phyloP scores from a whole-genome alignment of 2,888 invertebrate species.

The Apocheima hispidaria region DNA sequence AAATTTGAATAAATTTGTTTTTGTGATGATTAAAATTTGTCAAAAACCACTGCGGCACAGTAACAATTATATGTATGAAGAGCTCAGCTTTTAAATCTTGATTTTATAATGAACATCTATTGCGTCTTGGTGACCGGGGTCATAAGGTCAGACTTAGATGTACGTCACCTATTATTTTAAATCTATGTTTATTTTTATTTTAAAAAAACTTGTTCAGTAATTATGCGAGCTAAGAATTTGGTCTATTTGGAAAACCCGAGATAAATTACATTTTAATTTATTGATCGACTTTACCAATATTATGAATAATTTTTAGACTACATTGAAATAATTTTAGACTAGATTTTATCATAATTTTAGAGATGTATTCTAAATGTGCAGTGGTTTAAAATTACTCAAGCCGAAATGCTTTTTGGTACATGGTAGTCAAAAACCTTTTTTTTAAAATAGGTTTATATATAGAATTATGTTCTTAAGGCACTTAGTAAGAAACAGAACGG shows the following conservation, averaged over 20 bases:
- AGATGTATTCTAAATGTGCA: not conserved
- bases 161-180: conserved; percentile 60
- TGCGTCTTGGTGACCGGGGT: conserved; percentile 57
- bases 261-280: conserved; percentile 28
- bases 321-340: not conserved
- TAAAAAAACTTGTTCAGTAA: conserved; percentile 37
- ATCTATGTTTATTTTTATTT: conserved; percentile 46
- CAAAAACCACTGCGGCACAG: conserved; percentile 16
- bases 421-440: no score
- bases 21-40: not conserved
- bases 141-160: conserved; percentile 59
- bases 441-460: no score
- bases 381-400: no score
- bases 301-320: not conserved
- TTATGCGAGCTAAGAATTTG: conserved; percentile 34
- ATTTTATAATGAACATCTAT: conserved; percentile 39
- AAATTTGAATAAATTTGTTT: not conserved
- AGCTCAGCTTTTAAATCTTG: conserved; percentile 9
- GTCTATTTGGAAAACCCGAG: conserved; percentile 48
- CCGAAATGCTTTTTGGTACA: no score
- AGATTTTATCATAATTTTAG: not conserved
- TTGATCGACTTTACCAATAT: conserved; percentile 3
- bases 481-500: no score
- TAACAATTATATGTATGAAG: not conserved
- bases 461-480: no score